A percentile compares a stretch with the other conserved stretches of the same genome.
Conservation (phyloP, 2,113 vertebrate species). For the Typhlomys cinereus region DNA sequence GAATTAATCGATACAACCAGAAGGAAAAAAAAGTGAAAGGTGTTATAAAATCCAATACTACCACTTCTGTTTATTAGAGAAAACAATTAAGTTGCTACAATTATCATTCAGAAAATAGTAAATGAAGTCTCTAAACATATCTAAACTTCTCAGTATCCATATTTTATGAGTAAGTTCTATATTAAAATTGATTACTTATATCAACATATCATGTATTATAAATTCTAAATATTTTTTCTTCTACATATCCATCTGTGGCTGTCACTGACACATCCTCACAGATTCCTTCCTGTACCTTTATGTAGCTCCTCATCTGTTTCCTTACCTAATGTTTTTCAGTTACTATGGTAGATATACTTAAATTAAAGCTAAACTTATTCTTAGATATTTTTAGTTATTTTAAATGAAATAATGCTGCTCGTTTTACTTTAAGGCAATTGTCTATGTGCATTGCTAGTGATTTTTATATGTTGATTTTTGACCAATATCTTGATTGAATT, state of each 20-base stretch:
- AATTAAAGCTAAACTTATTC: neutral
- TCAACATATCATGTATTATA: neutral
- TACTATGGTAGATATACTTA: neutral
- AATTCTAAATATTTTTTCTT: neutral
- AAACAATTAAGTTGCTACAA: neutral
- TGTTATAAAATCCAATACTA: neutral
- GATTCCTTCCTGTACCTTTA: too few relatives aligned
- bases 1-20: neutral
- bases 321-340: neutral
- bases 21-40: neutral
- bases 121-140: neutral
- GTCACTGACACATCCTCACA: neutral
- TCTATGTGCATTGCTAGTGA: neutral
- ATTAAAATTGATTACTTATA: neutral
- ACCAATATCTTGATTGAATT: neutral
- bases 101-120: neutral
- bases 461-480: neutral
- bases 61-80: neutral
- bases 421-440: neutral
- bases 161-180: neutral
- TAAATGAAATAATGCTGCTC: neutral
- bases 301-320: neutral
- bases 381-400: neutral
- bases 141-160: neutral
- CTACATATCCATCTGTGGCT: neutral